Evolutionary conservation across 2,113 vertebrate genomes (phyloP), one percentile per base, ranked within the genome.

Genomic region (Tragelaphus imberbis): DNA sequence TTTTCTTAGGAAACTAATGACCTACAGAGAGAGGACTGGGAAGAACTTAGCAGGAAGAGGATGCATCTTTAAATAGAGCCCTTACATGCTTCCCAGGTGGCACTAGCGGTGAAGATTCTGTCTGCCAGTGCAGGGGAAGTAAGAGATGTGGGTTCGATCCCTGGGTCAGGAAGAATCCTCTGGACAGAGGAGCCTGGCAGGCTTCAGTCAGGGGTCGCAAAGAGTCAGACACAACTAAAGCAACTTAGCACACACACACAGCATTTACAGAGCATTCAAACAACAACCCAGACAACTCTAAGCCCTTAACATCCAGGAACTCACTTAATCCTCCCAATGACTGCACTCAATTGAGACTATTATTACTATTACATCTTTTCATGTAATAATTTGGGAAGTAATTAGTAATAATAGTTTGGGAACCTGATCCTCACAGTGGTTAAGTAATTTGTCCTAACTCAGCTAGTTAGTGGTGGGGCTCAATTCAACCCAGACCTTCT

Each of bases 171-270:
- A 44, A 77, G 71, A 71, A 44, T 44, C 21, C 23, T 14, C 36
- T 77, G 71, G 71, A 75, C 68, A 44, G 36, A 75, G 71, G 71
- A 75, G 68, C n/a, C n/a, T 75, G 71, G 71, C 71, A 75, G 71
- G 36, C 36, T 77, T 44, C 71, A 27, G 36, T 44, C 36, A 77
- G 71, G 23, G 36, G 71, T 27, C 11, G 0, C 0, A 0, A 44
- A 77, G 71, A 77, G 71, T 2, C 25, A 6, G 36, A 75, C 36
- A 44, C n/a, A 40, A 13, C 71, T 75, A 3, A 75, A 75, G 36
- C 0, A 1, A 75, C 71, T 13, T 44, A 44, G 71, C 36, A 25
- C 36, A 25, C 3, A 75, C 40, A 75, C 40, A 1, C 8, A 51
- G 87, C 33, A 40, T 61, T 87, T 16, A 55, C 16, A 36, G 3